Base-by-base conservation (phyloP, 2,888 invertebrate genomes). In the Caprella mutica region DNA sequence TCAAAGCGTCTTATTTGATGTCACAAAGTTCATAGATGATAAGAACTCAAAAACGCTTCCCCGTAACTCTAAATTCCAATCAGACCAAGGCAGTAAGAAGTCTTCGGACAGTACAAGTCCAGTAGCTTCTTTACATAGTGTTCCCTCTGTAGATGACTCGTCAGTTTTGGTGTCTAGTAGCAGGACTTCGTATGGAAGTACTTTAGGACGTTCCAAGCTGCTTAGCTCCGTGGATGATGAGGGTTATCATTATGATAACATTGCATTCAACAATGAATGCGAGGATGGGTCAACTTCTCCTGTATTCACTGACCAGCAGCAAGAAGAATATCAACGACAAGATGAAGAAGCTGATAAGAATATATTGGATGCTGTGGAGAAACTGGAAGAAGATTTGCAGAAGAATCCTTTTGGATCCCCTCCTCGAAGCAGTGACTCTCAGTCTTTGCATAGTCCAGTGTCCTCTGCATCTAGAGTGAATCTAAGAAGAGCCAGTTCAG, bases 171-270 rank as follows among this genome's bases (percentile, higher is more conserved):
- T n/a, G n/a, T n/a, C n/a, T n/a, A n/a, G n/a, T n/a, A n/a, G n/a
- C n/a, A n/a, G n/a, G n/a, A n/a, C 48, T 9, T 48, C 48, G 26
- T 61, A 61, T 46, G 61, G 61, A n/a, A n/a, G n/a, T 24, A 55
- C 61, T n/a, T 51, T 59, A 3, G 46, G 59, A 19, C 59, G 56
- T n/a, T 53, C 56, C 17, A 50, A 57, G 4, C 57, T 63, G 5
- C 27, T 63, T 26, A 51, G 55, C 12, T 58, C 63, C 26, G 55
- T 52, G 14, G 63, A 63, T 44, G 63, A 63, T 21, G 63, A 63
- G 9, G 59, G 59, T 17, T 63, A 63, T 21, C 59, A 63, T 24
- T 39, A 59, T 52, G 59, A 63, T 44, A 63, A 57, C 24, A 24
- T 58, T 12, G 63, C 42, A 23, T 52, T 59, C 39, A 51, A 52